Evolutionary conservation across 1,140 invertebrate species (phyloP).

Genomic region (Diorhabda carinulata): DNA sequence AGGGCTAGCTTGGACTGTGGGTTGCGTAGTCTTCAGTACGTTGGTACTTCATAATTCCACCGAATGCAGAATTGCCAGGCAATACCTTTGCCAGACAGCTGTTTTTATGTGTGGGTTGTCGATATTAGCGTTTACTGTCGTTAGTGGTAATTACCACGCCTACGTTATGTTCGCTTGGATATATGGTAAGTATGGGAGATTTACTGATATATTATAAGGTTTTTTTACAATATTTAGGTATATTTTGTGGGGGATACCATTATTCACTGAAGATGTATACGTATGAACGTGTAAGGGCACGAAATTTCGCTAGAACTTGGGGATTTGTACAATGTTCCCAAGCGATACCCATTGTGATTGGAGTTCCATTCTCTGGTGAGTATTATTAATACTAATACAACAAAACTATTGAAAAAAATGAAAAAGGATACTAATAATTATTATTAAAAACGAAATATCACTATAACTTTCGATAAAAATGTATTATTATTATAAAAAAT

Average conservation of each 20-base stretch:
- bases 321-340: slow-evolving; percentile 86
- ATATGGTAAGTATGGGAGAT: slow-evolving; percentile 56
- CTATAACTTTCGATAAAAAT: too few relatives aligned
- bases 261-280: slow-evolving; percentile 87
- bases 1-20: slow-evolving; percentile 77
- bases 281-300: slow-evolving; percentile 76
- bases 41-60: slow-evolving; percentile 76
- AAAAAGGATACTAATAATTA: too few relatives aligned
- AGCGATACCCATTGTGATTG: slow-evolving; percentile 78
- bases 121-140: slow-evolving; percentile 76
- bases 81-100: slow-evolving; percentile 76
- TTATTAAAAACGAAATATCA: too few relatives aligned
- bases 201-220: too few relatives aligned
- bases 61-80: slow-evolving; percentile 79
- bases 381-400: neutral
- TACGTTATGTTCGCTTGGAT: slow-evolving; percentile 82
- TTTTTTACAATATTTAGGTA: slow-evolving; percentile 49
- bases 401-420: too few relatives aligned
- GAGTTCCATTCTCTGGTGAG: slow-evolving; percentile 79
- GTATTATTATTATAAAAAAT: too few relatives aligned
- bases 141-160: slow-evolving; percentile 71
- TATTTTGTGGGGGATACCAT: slow-evolving; percentile 79
- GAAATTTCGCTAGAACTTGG: slow-evolving; percentile 85
- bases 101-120: slow-evolving; percentile 75
- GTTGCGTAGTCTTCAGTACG: slow-evolving; percentile 75